Percentiles rank a stretch among this genome's conserved stretches.
Evolutionary conservation across 2,797 vertebrate species (phyloP).

Genomic region (Crypturellus tataupa): DNA sequence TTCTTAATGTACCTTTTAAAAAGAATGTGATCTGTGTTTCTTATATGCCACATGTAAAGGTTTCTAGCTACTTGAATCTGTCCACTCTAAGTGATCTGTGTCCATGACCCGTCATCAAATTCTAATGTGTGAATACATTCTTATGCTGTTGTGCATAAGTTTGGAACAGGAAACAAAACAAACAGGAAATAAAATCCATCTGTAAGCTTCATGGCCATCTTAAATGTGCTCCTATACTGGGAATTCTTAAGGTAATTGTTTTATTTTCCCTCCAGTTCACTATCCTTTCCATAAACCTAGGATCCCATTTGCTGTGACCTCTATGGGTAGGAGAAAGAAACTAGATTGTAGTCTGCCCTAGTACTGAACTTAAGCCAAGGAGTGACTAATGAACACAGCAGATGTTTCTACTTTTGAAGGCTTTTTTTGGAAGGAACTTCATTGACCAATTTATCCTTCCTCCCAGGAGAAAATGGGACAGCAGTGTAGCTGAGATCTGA

Average conservation of each 20-base stretch:
- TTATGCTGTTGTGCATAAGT: not conserved
- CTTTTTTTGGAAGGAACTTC: slow-evolving; percentile 56
- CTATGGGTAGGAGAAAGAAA: slow-evolving; percentile 31
- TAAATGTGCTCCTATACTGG: not conserved
- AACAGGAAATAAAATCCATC: not conserved
- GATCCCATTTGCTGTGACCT: slow-evolving; percentile 9
- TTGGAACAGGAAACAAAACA: not conserved
- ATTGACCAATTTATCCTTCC: slow-evolving; percentile 66
- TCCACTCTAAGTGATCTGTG: not conserved
- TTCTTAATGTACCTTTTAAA: not conserved
- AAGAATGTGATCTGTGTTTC: not conserved
- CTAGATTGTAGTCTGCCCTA: slow-evolving; percentile 27
- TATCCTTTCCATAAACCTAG: not conserved
- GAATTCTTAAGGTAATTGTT: not conserved
- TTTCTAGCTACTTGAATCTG: not conserved
- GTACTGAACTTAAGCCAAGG: slow-evolving; percentile 66
- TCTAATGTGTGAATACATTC: not conserved
- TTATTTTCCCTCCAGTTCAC: not conserved
- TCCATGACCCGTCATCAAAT: not conserved
- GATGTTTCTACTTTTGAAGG: slow-evolving; percentile 71
- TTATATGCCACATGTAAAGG: not conserved
- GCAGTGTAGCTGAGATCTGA: slow-evolving; percentile 34
- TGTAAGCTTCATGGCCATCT: not conserved
- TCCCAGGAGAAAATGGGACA: slow-evolving; percentile 51
- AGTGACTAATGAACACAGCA: slow-evolving; percentile 69